phyloP scores from a whole-genome alignment of 2,113 vertebrate genomes.

The Eleginops maclovinus region DNA sequence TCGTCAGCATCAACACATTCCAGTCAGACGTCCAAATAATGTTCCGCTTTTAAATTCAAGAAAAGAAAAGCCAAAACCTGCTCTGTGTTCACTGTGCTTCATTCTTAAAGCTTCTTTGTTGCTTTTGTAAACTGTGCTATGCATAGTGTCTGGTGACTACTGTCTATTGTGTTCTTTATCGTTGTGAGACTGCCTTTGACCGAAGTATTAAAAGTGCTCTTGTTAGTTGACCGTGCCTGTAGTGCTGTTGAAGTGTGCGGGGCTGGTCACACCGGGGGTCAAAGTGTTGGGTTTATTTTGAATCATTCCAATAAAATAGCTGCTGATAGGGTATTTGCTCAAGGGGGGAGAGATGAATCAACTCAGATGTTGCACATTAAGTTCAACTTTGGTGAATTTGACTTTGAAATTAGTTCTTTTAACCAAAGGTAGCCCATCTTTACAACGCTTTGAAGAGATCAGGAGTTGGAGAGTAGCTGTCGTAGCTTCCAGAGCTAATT shows the following conservation, averaged over 20 bases:
- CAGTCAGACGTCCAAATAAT: constrained; percentile 9
- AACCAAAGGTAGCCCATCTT: background rate
- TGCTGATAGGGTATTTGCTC: background rate
- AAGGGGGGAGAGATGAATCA: too few relatives aligned
- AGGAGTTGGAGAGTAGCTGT: too few relatives aligned
- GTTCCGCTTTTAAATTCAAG: background rate
- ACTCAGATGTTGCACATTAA: background rate
- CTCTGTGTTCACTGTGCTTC: constrained; percentile 40
- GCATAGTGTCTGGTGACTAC: constrained; percentile 45
- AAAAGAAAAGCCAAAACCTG: constrained; percentile 11
- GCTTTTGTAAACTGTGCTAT: constrained; percentile 52
- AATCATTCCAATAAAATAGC: background rate
- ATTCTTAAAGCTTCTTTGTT: constrained; percentile 16
- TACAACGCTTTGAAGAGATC: background rate
- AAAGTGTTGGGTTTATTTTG: background rate
- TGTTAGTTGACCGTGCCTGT: constrained; percentile 63
- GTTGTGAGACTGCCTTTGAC: constrained; percentile 45
- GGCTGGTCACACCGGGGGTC: constrained; percentile 3
- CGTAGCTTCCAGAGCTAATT: too few relatives aligned
- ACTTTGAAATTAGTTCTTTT: background rate
- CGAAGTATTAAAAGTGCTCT: constrained; percentile 73
- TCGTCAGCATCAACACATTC: constrained; percentile 44
- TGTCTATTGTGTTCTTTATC: too few relatives aligned
- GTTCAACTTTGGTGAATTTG: background rate
- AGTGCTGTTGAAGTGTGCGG: constrained; percentile 37